Conservation (phyloP, 2,797 vertebrate species). For the Rallus crepitans region DNA sequence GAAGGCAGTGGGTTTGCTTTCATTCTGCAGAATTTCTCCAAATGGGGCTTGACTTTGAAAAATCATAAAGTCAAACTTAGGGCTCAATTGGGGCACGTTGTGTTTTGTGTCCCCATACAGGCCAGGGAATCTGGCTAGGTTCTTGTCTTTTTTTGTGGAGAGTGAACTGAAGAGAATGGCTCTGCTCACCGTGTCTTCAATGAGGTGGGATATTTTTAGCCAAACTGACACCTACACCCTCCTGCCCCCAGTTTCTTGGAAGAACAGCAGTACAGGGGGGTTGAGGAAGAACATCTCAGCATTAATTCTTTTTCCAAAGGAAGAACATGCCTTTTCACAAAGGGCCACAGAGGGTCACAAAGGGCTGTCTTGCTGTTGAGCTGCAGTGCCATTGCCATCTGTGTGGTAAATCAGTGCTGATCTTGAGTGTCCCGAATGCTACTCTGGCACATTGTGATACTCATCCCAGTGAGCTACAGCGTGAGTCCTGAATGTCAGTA, state of each 20-base stretch:
- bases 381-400: neutral
- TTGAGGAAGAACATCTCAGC: neutral
- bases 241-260: neutral
- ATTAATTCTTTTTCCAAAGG: neutral
- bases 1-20: neutral
- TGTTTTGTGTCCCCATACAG: neutral
- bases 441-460: neutral
- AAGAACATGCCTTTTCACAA: accelerated
- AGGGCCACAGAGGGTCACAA: neutral
- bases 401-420: conserved; percentile 15
- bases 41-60: neutral
- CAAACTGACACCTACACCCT: neutral
- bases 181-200: neutral
- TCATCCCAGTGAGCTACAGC: neutral
- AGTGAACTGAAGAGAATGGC: neutral
- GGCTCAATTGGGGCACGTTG: neutral
- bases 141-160: neutral
- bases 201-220: neutral
- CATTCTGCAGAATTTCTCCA: neutral
- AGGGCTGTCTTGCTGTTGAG: neutral
- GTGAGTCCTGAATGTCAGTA: neutral
- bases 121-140: neutral
- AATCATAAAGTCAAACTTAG: neutral
- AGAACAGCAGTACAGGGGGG: neutral
- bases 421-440: neutral